Evolutionary conservation across 2,888 invertebrate species (phyloP).

Genomic region (Agelastica alni): DNA sequence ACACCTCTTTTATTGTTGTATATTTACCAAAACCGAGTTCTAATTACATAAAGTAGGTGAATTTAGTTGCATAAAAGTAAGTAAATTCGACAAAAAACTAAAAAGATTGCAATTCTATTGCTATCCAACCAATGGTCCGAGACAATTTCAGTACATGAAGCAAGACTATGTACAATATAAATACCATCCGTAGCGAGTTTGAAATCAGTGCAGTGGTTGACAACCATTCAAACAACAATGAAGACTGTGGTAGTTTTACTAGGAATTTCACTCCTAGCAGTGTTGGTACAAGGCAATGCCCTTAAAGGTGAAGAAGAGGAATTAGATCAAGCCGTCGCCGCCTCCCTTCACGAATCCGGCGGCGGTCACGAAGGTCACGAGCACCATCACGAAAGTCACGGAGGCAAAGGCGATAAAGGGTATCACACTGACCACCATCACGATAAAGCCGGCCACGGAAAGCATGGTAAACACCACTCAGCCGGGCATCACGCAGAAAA

Average conservation of each 20-base stretch:
- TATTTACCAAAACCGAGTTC: background rate
- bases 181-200: constrained; percentile 35
- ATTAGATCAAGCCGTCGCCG: constrained; percentile 59
- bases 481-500: constrained; percentile 77
- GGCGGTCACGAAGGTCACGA: constrained; percentile 73
- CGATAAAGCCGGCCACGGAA: constrained; percentile 78
- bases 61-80: constrained; percentile 34
- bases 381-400: constrained; percentile 71
- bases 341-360: constrained; percentile 63
- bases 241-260: constrained; percentile 47
- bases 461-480: constrained; percentile 77
- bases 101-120: constrained; percentile 39
- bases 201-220: constrained; percentile 33
- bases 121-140: constrained; percentile 47
- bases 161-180: constrained; percentile 43
- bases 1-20: background rate
- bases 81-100: constrained; percentile 33
- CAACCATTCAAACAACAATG: constrained; percentile 40
- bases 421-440: constrained; percentile 73
- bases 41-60: constrained; percentile 16
- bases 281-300: constrained; percentile 36
- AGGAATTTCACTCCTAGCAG: constrained; percentile 38
- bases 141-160: constrained; percentile 42
- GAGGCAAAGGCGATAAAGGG: constrained; percentile 80
- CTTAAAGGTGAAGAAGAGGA: constrained; percentile 24